Evolutionary conservation across 1,140 invertebrate species (phyloP), one percentile per base, ranked within the genome.

Genomic region (Brachionus asplanchnoidis): DNA sequence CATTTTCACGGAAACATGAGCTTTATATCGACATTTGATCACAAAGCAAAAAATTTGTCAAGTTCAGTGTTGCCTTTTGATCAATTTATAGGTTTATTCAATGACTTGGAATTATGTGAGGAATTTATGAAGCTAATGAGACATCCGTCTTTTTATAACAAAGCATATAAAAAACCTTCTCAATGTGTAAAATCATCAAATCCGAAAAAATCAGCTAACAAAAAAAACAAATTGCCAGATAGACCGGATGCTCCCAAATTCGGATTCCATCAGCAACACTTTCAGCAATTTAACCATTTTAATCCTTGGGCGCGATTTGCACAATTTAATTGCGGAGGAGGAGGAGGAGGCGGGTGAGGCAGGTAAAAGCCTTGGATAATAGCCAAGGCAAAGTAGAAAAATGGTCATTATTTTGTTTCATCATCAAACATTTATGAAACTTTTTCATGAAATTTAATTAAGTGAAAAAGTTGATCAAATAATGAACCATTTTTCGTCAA

Each of bases 401-500:
- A 26, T 77, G 42, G 26, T 20, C 23, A 14, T 50, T 50, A 23
- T 36, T 50, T 50, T 77, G 20, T 28, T 26, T 23, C 14, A 17
- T 9, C 6, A 11, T n/a, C 2, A 8, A 40, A 40, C 8, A 73
- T 40, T 20, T 40, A 77, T 77, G 73, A 77, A 14, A 50, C 42
- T 23, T 26, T 77, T 77, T 50, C 73, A 77, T 77, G 7, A 77
- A 77, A 77, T 77, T 77, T 77, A 50, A 77, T 77, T 77, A 77
- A 77, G 42, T 77, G 73, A 50, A 50, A 26, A 20, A 73, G 28
- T 73, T 17, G 68, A 73, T 73, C 2, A 3, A 73, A 42, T 73
- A 20, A 17, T 42, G 14, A 42, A 9, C 42, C 32, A 73, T 73
- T 73, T 73, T 73, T 73, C 66, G 7, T 20, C 9, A 20, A 5